These are phyloP conservation scores for Maniola jurtina DNA, from an alignment of 1,140 invertebrate genomes.

Conservation along the genomic window DNA sequence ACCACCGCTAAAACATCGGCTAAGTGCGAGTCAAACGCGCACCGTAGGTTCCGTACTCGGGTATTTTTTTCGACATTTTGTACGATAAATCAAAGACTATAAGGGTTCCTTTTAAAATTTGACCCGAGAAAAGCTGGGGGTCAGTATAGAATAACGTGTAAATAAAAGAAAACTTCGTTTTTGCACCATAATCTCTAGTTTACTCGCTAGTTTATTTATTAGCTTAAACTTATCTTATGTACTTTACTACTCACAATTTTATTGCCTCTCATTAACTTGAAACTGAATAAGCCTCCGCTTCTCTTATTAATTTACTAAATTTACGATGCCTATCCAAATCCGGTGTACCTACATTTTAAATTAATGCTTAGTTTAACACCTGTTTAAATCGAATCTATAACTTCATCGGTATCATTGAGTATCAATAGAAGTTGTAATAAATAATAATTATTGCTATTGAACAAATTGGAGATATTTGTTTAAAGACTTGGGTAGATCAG, in stretches of 20 bases:
- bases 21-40: too few relatives aligned
- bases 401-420: not conserved
- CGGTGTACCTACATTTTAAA: not conserved
- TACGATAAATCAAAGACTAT: too few relatives aligned
- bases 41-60: too few relatives aligned
- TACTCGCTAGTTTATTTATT: not conserved
- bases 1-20: too few relatives aligned
- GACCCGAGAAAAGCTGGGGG: too few relatives aligned
- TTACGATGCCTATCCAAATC: not conserved
- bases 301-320: not conserved
- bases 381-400: not conserved
- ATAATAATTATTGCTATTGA: not conserved
- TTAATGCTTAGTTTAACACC: not conserved
- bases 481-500: not conserved
- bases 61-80: too few relatives aligned
- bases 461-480: slow-evolving; percentile 30
- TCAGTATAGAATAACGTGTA: too few relatives aligned
- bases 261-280: not conserved
- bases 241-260: not conserved
- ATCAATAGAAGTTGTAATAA: not conserved
- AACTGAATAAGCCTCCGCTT: not conserved
- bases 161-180: too few relatives aligned
- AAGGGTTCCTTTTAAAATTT: too few relatives aligned
- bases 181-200: too few relatives aligned
- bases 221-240: not conserved